Evolutionary conservation across 2,888 invertebrate genomes (phyloP).

Genomic region (Macrosoma leucophasiata): DNA sequence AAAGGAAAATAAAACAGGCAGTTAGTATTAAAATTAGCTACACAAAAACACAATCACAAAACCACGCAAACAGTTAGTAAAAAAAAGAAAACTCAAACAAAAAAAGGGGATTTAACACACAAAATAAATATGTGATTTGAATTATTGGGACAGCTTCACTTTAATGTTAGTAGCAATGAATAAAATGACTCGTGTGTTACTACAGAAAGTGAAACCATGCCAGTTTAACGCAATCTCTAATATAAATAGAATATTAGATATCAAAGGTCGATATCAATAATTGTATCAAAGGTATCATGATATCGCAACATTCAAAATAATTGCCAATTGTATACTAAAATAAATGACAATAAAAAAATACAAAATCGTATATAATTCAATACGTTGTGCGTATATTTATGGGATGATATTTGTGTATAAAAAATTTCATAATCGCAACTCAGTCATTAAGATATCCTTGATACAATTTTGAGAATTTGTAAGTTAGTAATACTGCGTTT

Average conservation of each 20-base stretch:
- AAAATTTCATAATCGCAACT: conserved; percentile 17
- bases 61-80: conserved; percentile 51
- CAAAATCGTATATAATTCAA: too few relatives aligned
- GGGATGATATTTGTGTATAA: conserved; percentile 19
- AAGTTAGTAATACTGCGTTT: conserved; percentile 37
- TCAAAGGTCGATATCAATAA: too few relatives aligned
- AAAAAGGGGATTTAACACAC: conserved; percentile 24
- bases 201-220: conserved; percentile 20
- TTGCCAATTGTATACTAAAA: neutral
- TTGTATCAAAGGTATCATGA: conserved; percentile 13
- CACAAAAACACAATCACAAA: conserved; percentile 49
- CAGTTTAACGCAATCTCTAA: conserved; percentile 10
- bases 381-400: neutral
- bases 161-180: conserved; percentile 14
- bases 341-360: too few relatives aligned
- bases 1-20: conserved; percentile 43
- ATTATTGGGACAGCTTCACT: conserved; percentile 34
- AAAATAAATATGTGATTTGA: conserved; percentile 29
- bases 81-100: conserved; percentile 37
- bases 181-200: conserved; percentile 14
- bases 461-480: conserved; percentile 6
- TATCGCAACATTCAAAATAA: neutral
- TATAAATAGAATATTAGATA: conserved; percentile 6
- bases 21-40: conserved; percentile 52
- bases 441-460: conserved; percentile 7